Evolutionary conservation across 2,113 vertebrate genomes (phyloP), one percentile per base, ranked within the genome.

Genomic region (Nycticebus coucang): DNA sequence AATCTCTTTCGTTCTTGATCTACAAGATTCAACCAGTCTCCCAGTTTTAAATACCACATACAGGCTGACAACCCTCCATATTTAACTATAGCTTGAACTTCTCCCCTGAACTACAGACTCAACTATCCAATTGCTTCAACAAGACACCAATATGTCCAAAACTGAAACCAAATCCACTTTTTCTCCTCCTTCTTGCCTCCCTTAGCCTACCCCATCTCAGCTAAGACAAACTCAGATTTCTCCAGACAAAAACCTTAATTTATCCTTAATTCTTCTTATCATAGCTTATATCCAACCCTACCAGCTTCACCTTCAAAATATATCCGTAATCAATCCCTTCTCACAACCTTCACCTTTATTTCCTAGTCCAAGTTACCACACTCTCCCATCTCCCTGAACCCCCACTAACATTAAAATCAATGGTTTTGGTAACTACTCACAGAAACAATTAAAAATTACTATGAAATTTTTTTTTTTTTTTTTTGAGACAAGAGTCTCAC

Each of bases 381-480:
- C 18, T 28, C 12, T 72, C 41, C 26, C 72, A 30, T 41, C 17
- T 74, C 69, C 83, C 57, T 66, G 17, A 88, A 74, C 24, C 13
- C 82, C 50, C 33, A 84, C 24, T 41, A 75, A 60, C 9, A 69
- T 22, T 35, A 94, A 92, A 84, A 91, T 45, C 3, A 84, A 72
- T 50, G 11, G 2, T 74, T 82, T 77, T n/a, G 17, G 5, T 68
- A 85, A 85, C 66, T 92, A 83, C 53, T 75, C 80, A 8, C 59
- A 89, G 66, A 15, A 92, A 11, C 5, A 86, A 77, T 18, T n/a
- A 87, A 89, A 68, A 95, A 89, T 71, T 80, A 80, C 55, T 91
- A 68, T 1, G 45, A 8, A 50, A 10, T 50, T 50, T 50, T 50
- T 45, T 45, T 45, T 45, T 45, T 45, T 45, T 45, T 45, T 45